Base-by-base conservation (phyloP, 1,140 invertebrate species). In the Hestina assimilis region DNA sequence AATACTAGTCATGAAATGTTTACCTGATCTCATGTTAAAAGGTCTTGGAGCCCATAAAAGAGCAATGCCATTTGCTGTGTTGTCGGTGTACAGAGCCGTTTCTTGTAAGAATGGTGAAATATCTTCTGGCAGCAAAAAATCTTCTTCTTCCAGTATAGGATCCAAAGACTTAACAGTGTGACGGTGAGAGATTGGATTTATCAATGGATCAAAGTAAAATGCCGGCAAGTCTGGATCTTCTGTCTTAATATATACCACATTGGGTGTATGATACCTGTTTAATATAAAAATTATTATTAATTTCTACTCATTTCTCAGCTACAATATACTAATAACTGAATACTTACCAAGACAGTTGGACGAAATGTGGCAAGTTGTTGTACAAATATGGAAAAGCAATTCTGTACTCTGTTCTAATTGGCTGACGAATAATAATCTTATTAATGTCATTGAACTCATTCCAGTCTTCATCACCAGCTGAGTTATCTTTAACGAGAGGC, bases 391-490 rank as follows among this genome's bases (percentile, higher is more conserved):
- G 98, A 89, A 99, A 99, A 2, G 98, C 98, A 80, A 99, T 99
- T 58, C 98, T 92, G 85, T 99, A 99, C 89, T 99, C 99, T 4
- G 99, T 99, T 55, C 99, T 92, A 63, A 99, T 97, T 20, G 98
- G 98, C 78, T 99, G 98, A 20, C 99, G 90, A 72, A 99, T 99
- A 52, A 99, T 99, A 65, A 99, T 99, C 87, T 99, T 99, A 78
- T 99, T 99, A 46, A 99, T 99, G 79, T 99, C 99, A 90, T 99
- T 99, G 75, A 99, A 99, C 89, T 99, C 99, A 90, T 99, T 99
- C 99, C 99, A 99, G 89, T 99, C 99, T 91, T 99, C 99, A 91
- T 99, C 99, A 8, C 95, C 96, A 59, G 96, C 93, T 80, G 98
- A 98, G 64, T 96, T 95, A 89, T 99, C 99, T 79, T 99, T 99